Conservation (phyloP, 2,888 invertebrate species). For the Coenonympha glycerion region DNA sequence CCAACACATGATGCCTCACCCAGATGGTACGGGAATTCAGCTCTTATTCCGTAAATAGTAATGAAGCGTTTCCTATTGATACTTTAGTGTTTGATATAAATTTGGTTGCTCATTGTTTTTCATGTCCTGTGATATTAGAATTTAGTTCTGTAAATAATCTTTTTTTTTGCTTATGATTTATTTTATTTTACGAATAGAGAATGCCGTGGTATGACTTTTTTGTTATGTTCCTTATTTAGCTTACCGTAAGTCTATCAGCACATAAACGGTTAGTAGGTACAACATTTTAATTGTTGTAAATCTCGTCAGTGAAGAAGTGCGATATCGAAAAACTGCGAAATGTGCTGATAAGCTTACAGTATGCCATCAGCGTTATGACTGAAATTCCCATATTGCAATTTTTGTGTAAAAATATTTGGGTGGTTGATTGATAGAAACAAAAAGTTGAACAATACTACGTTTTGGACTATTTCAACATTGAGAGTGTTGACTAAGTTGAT, state of each 20-base stretch:
- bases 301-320: too few relatives aligned
- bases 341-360: too few relatives aligned
- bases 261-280: too few relatives aligned
- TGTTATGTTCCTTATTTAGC: background rate
- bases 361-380: background rate
- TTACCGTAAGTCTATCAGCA: background rate
- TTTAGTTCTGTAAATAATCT: background rate
- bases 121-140: background rate
- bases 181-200: too few relatives aligned
- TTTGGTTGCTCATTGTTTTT: constrained; percentile 6
- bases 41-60: background rate
- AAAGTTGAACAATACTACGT: too few relatives aligned
- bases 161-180: background rate
- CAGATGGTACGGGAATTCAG: constrained; percentile 53
- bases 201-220: too few relatives aligned
- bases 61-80: background rate
- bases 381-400: background rate
- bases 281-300: too few relatives aligned
- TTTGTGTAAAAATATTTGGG: background rate
- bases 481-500: too few relatives aligned
- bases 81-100: constrained; percentile 30
- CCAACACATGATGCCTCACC: constrained; percentile 55
- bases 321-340: too few relatives aligned
- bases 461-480: too few relatives aligned
- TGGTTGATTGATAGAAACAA: background rate